Evolutionary conservation across 2,113 vertebrate species (phyloP), one percentile per base, ranked within the genome.

Genomic region (Forbesichthys papilliferus): DNA sequence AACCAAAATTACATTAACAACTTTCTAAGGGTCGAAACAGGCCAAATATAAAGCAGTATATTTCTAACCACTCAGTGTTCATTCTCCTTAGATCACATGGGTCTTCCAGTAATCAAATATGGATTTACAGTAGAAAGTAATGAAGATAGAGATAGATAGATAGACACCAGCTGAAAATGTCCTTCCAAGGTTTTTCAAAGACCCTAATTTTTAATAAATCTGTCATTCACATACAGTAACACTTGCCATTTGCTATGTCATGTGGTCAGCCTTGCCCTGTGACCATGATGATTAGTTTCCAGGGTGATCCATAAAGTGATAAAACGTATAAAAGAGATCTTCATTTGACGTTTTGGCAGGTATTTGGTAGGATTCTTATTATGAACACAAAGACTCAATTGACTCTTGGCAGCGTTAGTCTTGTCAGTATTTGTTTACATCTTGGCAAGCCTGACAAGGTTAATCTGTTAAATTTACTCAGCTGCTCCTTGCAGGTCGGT

Each of bases 71-170:
- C 79, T 82, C 75, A 80, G 72, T 69, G 77, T 78, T 80, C 61
- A 11, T 65, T 68, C 85, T 75, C 73, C 14, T 73, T 12, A 75
- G 75, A 84, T 86, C 65, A 75, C 69, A 80, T 48, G 63, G 64
- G 74, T 85, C 75, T 80, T 84, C 75, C 67, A 83, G 82, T 78
- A 82, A 85, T 84, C 81, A 86, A 80, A 83, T 64, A 72, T 77
- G 70, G 83, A 82, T 82, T 85, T 75, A 68, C 48, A 79, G 72
- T 82, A 80, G 48, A 83, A 90, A 90, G 78, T 57, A 85, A 77
- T 54, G 73, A 77, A 78, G 53, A 79, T 79, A n/a, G n/a, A n/a
- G n/a, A n/a, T n/a, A n/a, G n/a, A n/a, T n/a, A n/a, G n/a, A n/a
- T 55, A 46, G 71, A 80, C 73, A 75, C 79, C 69, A 75, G 67